Evolutionary conservation across 2,113 vertebrate genomes (phyloP).

Genomic region (Pangasianodon gigas): DNA sequence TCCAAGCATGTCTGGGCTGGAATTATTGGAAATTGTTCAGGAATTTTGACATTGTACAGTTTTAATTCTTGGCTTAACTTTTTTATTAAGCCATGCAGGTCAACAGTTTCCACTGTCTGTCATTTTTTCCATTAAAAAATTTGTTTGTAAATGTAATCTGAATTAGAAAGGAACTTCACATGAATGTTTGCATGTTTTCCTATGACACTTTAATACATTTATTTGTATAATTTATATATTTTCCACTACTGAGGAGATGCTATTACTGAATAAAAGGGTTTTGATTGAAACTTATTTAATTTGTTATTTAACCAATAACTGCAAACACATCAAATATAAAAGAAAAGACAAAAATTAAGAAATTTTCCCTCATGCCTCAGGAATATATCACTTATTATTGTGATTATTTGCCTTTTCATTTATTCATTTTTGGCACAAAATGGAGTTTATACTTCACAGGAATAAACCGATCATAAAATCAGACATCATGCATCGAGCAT

Average conservation of each 20-base stretch:
- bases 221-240: background rate
- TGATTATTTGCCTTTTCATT: background rate
- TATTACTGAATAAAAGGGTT: background rate
- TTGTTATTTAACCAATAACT: background rate
- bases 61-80: background rate
- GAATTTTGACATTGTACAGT: background rate
- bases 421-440: background rate
- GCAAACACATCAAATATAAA: background rate
- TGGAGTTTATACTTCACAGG: background rate
- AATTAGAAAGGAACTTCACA: background rate
- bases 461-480: background rate
- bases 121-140: background rate
- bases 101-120: background rate
- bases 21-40: too few relatives aligned
- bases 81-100: background rate
- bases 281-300: background rate
- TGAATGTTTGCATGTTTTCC: background rate
- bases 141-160: background rate
- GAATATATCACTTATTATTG: background rate
- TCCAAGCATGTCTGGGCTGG: background rate
- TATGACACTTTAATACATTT: background rate
- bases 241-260: background rate
- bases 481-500: conserved; percentile 18
- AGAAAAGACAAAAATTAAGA: background rate
- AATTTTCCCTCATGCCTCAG: background rate